phyloP scores from a whole-genome alignment of 2,113 vertebrate genomes.

The Sander vitreus region DNA sequence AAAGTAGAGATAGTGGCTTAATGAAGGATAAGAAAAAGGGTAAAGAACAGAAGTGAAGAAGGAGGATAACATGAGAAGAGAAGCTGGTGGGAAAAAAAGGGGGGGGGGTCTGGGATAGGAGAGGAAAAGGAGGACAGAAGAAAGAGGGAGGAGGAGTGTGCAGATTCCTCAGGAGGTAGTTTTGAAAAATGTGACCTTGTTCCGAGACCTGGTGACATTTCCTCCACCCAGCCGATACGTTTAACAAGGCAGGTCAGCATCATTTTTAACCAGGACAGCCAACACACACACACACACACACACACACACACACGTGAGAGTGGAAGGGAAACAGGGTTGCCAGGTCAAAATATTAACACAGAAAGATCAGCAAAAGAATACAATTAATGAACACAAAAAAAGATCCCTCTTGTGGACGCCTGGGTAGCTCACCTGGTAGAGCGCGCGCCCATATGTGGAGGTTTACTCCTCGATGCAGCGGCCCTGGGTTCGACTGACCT shows the following conservation, averaged over 20 bases:
- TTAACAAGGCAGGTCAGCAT: constrained; percentile 71
- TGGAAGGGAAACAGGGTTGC: constrained; percentile 19
- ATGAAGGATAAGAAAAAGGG: too few species aligned
- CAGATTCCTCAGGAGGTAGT: constrained; percentile 35
- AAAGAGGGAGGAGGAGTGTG: constrained; percentile 14
- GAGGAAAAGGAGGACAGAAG: neutral
- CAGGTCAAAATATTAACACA: constrained; percentile 1
- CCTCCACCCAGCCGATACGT: constrained; percentile 66
- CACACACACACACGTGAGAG: constrained; percentile 23
- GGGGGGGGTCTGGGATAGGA: neutral
- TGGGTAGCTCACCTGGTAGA: too few species aligned
- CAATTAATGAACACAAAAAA: too few species aligned
- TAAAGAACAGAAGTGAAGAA: too few species aligned
- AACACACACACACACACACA: constrained; percentile 27
- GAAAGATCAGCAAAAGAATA: neutral
- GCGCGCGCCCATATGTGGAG: too few species aligned
- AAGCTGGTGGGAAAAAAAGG: too few species aligned
- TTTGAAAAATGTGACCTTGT: constrained; percentile 81
- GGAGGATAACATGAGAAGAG: neutral
- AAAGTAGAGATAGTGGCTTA: too few species aligned
- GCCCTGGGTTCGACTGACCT: too few species aligned
- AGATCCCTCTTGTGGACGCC: too few species aligned
- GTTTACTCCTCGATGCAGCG: too few species aligned
- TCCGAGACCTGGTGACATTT: constrained; percentile 79
- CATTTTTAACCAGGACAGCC: constrained; percentile 67